These are phyloP conservation scores for Pavo muticus DNA, from an alignment of 2,113 vertebrate species.

Conservation along the genomic window DNA sequence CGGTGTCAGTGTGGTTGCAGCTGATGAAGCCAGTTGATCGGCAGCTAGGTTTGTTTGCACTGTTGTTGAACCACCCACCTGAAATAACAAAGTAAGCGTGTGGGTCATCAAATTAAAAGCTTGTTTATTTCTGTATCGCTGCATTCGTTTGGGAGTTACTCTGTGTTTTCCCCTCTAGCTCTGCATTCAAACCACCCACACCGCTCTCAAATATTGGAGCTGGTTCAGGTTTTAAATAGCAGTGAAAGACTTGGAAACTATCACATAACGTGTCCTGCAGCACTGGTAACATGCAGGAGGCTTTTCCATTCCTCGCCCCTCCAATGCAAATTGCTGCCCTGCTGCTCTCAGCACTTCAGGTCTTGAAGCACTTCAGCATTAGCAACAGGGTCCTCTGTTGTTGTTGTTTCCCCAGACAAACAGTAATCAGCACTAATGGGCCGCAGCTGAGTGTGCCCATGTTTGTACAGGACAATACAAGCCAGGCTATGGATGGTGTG, in stretches of 20 bases:
- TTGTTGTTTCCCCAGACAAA: background rate
- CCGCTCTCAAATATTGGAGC: background rate
- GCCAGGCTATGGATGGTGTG: conserved; percentile 27
- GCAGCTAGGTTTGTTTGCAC: background rate
- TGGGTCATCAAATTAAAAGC: background rate
- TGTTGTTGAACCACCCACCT: background rate
- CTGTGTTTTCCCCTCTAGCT: background rate
- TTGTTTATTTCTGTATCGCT: background rate
- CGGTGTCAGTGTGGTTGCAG: background rate
- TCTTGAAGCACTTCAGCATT: background rate
- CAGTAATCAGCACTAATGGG: background rate
- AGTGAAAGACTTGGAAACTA: background rate
- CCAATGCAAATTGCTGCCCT: background rate
- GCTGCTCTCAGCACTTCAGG: background rate
- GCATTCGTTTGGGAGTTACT: conserved; percentile 8
- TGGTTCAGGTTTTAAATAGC: conserved; percentile 38
- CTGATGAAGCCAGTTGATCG: background rate
- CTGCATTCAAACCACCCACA: background rate
- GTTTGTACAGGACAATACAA: conserved; percentile 43
- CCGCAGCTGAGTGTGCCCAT: background rate
- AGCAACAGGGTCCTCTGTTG: background rate
- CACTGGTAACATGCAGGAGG: background rate
- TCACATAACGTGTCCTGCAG: background rate
- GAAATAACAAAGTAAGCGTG: background rate
- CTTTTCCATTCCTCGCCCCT: background rate